phyloP scores from a whole-genome alignment of 2,113 vertebrate species.

The Psophia crepitans region DNA sequence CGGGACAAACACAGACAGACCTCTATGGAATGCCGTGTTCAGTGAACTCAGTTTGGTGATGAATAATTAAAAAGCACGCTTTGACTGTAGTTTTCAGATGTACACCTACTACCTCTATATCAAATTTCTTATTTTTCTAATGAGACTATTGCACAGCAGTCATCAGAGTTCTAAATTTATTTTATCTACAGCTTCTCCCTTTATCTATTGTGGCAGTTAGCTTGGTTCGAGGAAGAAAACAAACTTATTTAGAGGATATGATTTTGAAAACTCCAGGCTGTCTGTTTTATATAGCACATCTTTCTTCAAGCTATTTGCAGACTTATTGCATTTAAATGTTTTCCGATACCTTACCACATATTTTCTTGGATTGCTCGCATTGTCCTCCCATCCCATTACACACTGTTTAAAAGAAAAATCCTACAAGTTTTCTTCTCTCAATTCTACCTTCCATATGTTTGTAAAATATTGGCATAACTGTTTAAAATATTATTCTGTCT shows the following conservation, averaged over 20 bases:
- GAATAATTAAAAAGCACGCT: background rate
- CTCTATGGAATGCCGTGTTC: background rate
- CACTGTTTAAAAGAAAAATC: background rate
- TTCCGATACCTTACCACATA: background rate
- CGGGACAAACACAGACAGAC: background rate
- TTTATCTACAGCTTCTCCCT: background rate
- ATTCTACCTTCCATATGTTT: background rate
- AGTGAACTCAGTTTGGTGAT: background rate
- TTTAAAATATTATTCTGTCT: background rate
- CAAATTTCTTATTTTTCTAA: background rate
- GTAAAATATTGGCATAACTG: background rate
- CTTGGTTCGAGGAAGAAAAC: background rate
- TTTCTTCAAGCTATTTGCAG: background rate
- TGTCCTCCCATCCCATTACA: background rate
- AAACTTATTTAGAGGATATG: background rate
- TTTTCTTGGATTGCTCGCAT: background rate
- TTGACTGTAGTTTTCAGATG: background rate
- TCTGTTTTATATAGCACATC: background rate
- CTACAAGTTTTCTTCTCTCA: background rate
- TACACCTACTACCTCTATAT: background rate
- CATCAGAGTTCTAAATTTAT: background rate
- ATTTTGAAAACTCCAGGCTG: background rate
- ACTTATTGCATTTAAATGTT: background rate
- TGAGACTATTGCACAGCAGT: background rate
- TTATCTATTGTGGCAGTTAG: background rate